A percentile compares a stretch with the other conserved stretches of the same genome.
These are phyloP conservation scores for Bombus pyrosoma DNA, from an alignment of 1,140 invertebrate species.

Conservation along the genomic window DNA sequence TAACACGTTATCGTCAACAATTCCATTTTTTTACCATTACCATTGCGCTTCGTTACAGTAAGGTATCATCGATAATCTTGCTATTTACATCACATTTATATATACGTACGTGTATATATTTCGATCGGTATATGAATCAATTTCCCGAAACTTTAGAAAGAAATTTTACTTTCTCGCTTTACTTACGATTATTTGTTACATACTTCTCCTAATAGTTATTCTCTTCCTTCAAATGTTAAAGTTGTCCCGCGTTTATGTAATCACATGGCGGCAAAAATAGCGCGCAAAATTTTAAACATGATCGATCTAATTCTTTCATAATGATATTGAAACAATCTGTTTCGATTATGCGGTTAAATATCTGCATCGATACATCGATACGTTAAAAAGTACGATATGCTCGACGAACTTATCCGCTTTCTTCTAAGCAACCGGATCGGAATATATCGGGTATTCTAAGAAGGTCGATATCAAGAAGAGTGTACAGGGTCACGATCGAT, in stretches of 20 bases:
- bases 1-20: neutral
- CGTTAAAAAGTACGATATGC: no score
- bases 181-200: neutral
- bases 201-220: neutral
- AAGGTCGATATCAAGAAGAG: neutral
- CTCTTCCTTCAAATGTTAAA: neutral
- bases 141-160: neutral
- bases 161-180: neutral
- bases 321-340: neutral
- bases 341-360: no score
- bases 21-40: no score
- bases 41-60: neutral
- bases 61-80: neutral
- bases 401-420: neutral
- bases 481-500: neutral
- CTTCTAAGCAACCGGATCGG: neutral
- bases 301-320: neutral
- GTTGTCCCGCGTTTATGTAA: neutral
- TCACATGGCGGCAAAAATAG: neutral
- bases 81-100: neutral
- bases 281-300: neutral
- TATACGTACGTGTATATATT: neutral
- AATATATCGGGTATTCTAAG: neutral
- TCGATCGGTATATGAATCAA: neutral
- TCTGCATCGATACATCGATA: no score